Conservation (phyloP, 2,113 vertebrate genomes). For the Galbula dea region DNA sequence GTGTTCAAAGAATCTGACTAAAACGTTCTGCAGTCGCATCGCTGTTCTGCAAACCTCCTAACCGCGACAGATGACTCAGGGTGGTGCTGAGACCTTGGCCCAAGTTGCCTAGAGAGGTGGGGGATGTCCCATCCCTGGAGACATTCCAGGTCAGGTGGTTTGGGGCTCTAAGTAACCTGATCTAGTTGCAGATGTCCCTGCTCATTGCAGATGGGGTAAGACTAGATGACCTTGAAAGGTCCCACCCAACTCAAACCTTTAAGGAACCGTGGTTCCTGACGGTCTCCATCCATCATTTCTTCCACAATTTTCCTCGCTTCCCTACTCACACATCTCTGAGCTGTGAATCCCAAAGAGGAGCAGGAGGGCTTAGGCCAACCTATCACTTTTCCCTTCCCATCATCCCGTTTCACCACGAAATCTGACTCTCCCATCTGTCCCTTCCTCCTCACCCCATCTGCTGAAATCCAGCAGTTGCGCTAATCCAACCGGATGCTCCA, state of each 20-base stretch:
- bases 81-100: no score
- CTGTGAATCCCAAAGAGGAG: not conserved
- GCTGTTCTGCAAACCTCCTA: not conserved
- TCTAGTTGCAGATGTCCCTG: no score
- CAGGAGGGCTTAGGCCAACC: not conserved
- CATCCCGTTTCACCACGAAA: not conserved
- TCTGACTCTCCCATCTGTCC: not conserved
- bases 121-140: no score
- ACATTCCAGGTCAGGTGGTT: no score
- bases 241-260: no score
- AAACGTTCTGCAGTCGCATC: not conserved
- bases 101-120: no score
- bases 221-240: no score
- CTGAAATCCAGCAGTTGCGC: not conserved
- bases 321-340: not conserved
- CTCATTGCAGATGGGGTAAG: no score
- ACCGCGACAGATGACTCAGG: accelerated
- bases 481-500: not conserved
- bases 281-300: not conserved
- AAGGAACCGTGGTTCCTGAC: no score
- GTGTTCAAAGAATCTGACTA: accelerated
- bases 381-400: not conserved
- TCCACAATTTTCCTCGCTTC: accelerated
- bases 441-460: not conserved
- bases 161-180: no score